Conservation (phyloP, 2,797 vertebrate species). For the Hyperoplus immaculatus region DNA sequence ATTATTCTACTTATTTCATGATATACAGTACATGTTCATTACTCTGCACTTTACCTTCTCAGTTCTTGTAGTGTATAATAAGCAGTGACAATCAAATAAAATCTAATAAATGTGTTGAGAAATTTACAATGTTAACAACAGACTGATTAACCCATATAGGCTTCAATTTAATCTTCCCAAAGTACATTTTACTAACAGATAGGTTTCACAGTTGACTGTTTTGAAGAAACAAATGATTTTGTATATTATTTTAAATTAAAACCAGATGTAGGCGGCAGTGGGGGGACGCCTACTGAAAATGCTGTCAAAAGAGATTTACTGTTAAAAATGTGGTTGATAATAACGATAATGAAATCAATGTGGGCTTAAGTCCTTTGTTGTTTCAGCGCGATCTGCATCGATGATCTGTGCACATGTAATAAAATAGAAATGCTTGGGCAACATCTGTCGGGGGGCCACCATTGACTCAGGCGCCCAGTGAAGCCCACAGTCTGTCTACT, state of each 20-base stretch:
- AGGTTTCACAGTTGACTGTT: background rate
- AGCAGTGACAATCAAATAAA: too few relatives aligned
- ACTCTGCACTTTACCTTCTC: too few relatives aligned
- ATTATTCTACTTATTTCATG: too few relatives aligned
- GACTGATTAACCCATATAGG: background rate
- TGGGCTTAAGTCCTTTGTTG: slow-evolving; percentile 41
- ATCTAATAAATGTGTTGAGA: slow-evolving; percentile 11
- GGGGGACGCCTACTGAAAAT: slow-evolving; percentile 20
- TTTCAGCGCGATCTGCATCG: slow-evolving; percentile 29
- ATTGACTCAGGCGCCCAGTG: slow-evolving; percentile 31
- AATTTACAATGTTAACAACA: background rate
- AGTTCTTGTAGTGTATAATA: too few relatives aligned
- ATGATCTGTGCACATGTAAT: slow-evolving; percentile 40
- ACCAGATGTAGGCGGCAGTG: slow-evolving; percentile 48
- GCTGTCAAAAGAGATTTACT: slow-evolving; percentile 39
- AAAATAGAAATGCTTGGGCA: slow-evolving; percentile 42
- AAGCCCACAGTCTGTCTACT: slow-evolving; percentile 10
- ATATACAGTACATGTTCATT: too few relatives aligned
- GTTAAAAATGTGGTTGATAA: slow-evolving; percentile 33
- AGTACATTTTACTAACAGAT: background rate
- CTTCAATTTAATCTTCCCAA: background rate
- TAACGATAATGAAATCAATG: slow-evolving; percentile 55
- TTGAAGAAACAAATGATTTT: background rate
- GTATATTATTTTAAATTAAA: background rate
- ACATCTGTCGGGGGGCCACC: slow-evolving; percentile 37